A percentile compares a stretch with the other conserved stretches of the same genome.
Evolutionary conservation across 2,113 vertebrate genomes (phyloP).

Genomic region (Pleuronectes platessa): DNA sequence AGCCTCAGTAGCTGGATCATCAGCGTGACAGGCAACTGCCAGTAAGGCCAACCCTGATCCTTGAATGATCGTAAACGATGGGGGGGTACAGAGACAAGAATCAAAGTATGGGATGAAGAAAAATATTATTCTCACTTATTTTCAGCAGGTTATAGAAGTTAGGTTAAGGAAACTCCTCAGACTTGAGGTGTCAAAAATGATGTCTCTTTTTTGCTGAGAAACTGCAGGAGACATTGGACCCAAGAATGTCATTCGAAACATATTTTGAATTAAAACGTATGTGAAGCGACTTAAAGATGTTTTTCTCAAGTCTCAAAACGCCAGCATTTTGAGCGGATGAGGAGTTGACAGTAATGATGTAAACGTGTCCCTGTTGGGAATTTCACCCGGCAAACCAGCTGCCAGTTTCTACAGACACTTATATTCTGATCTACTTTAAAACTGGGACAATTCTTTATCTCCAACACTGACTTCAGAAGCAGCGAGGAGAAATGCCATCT

Average conservation of each 20-base stretch:
- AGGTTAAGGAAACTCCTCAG: constrained; percentile 7
- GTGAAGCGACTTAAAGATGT: constrained; percentile 37
- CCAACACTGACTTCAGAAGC: constrained; percentile 50
- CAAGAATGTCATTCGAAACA: constrained; percentile 39
- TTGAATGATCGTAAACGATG: constrained; percentile 31
- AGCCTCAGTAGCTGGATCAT: constrained; percentile 31
- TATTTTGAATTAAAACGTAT: constrained; percentile 52
- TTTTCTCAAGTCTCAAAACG: constrained; percentile 42
- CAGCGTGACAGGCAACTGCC: constrained; percentile 14
- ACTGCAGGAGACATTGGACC: constrained; percentile 50
- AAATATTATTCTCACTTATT: constrained; percentile 33
- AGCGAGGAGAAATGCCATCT: constrained; percentile 4
- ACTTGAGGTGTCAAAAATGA: background rate
- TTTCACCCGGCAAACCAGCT: constrained; percentile 49
- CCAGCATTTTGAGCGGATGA: constrained; percentile 41
- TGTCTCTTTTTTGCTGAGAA: constrained; percentile 26
- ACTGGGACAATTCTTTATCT: constrained; percentile 61
- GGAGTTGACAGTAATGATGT: constrained; percentile 59
- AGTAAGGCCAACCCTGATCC: constrained; percentile 25
- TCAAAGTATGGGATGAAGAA: constrained; percentile 5
- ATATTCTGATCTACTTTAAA: constrained; percentile 63
- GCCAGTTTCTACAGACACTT: constrained; percentile 54
- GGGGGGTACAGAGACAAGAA: background rate
- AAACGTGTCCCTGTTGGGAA: constrained; percentile 56
- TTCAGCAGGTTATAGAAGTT: constrained; percentile 27